Base-by-base conservation (phyloP, 2,888 invertebrate genomes). In the Dinocampus coccinellae region DNA sequence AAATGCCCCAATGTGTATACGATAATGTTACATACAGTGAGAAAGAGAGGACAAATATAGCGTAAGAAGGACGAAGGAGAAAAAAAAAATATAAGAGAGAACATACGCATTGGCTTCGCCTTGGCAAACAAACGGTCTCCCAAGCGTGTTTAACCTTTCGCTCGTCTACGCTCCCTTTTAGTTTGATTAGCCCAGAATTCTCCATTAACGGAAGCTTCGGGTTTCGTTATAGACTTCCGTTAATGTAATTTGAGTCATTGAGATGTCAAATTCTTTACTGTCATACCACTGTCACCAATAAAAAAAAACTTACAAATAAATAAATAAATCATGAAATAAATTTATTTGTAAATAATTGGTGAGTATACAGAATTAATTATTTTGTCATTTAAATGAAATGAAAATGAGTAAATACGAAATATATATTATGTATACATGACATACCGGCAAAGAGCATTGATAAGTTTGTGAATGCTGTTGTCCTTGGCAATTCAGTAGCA, bases 381-480 rank as follows among this genome's bases (percentile, higher is more conserved):
- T n/a, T n/a, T n/a, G n/a, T n/a, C n/a, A n/a, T n/a, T 7, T 29
- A 4, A 7, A 29, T 4, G 7, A 3, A 7, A 7, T 4, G 29
- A 29, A 29, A 29, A 29, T 29, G 3, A 29, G 29, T 29, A 29
- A 29, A 29, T n/a, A n/a, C n/a, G n/a, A n/a, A n/a, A n/a, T n/a
- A n/a, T n/a, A n/a, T 39, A 39, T 13, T 1, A 39, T 39, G 3
- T 13, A n/a, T 39, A 3, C 13, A n/a, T 13, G 88, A 90, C 89
- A 90, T 93, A 95, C 95, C 95, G 89, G 95, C 95, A 90, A 96
- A 96, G 86, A 97, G 92, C 96, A 97, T 96, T 89, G 96, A 96
- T 91, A 97, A 95, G 90, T 96, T 96, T 89, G 96, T 94, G 89
- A 97, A 96, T 77, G 96, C 95, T 87, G 95, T 95, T 88, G 95